These are phyloP conservation scores for Bhutanitis thaidina DNA, from an alignment of 2,888 invertebrate genomes.

Conservation along the genomic window DNA sequence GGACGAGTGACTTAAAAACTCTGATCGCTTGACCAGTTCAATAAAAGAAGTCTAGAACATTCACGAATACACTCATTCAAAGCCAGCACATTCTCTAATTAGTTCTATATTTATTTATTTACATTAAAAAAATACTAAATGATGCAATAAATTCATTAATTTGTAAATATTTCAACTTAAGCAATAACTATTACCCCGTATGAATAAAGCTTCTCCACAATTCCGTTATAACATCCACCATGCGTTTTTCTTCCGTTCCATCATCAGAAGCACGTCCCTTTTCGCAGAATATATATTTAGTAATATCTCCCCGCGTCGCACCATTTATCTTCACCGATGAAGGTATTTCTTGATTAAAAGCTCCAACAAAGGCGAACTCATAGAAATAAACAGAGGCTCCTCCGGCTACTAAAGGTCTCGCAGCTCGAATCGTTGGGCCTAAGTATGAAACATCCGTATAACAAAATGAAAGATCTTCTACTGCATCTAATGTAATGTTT, in stretches of 20 bases:
- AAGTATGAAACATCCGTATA: conserved; percentile 54
- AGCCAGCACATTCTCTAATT: no score
- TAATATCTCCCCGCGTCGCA: conserved; percentile 76
- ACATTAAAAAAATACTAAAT: no score
- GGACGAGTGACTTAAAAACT: no score
- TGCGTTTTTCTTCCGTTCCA: conserved; percentile 31
- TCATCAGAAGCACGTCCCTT: conserved; percentile 28
- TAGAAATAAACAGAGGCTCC: conserved; percentile 76
- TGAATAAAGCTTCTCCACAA: conserved; percentile 72
- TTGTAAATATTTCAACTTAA: background rate
- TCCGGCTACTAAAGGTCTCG: conserved; percentile 41
- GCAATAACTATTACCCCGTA: conserved; percentile 60
- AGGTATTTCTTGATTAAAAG: conserved; percentile 61
- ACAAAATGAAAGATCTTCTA: conserved; percentile 40
- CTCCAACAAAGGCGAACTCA: conserved; percentile 75
- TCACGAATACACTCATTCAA: no score
- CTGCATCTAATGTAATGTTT: conserved; percentile 32
- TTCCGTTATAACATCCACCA: conserved; percentile 39
- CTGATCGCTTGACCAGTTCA: no score
- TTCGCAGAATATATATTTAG: conserved; percentile 71
- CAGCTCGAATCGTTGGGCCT: conserved; percentile 46
- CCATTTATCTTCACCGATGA: conserved; percentile 53
- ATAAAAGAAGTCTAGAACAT: no score
- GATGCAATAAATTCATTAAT: background rate
- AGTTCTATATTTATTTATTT: no score